Conservation (phyloP, 2,113 vertebrate species). For the Enhydra lutris region DNA sequence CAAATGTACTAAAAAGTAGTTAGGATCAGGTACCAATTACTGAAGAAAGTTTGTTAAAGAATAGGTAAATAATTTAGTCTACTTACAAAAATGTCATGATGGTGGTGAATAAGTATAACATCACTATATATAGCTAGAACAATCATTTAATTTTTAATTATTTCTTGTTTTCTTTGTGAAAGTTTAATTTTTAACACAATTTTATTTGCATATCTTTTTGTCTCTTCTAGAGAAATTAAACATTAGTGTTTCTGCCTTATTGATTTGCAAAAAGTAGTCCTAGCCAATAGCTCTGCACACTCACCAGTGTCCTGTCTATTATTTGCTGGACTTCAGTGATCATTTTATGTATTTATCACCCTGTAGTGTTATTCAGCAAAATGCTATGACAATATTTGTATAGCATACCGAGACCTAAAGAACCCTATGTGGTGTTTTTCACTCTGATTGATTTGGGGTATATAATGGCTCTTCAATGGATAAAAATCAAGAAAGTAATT, state of each 20-base stretch:
- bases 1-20: not conserved
- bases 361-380: not conserved
- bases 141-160: not conserved
- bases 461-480: conserved; percentile 18
- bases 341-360: conserved; percentile 15
- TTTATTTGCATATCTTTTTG: not conserved
- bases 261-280: not conserved
- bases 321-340: not conserved
- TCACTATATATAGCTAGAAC: not conserved
- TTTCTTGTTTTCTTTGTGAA: not conserved
- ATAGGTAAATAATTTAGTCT: not conserved
- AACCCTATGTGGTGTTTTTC: not conserved
- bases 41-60: not conserved
- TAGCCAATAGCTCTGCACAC: not conserved
- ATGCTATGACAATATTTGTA: not conserved
- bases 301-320: not conserved
- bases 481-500: conserved; percentile 50
- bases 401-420: not conserved
- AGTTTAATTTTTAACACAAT: not conserved
- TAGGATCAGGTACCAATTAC: not conserved
- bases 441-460: conserved; percentile 11
- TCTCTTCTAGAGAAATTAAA: not conserved
- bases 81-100: not conserved
- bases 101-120: not conserved
- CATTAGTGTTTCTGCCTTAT: not conserved